These are phyloP conservation scores for Diplolepis rosae DNA, from an alignment of 2,888 invertebrate genomes.

Conservation along the genomic window DNA sequence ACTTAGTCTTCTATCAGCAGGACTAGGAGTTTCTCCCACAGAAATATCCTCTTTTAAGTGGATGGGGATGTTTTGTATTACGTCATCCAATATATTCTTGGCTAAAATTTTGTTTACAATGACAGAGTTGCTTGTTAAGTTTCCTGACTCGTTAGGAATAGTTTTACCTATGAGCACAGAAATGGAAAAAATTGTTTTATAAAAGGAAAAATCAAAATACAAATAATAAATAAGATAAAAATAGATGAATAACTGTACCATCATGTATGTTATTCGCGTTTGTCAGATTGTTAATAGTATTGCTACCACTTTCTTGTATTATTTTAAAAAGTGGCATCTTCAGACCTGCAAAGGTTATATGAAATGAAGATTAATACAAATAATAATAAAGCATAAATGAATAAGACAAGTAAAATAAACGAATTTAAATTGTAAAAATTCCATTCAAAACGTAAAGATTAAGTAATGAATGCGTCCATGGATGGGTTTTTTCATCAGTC, in stretches of 20 bases:
- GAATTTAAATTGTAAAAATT: neutral
- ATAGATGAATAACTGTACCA: neutral
- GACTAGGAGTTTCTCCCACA: too few species aligned
- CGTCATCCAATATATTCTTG: too few species aligned
- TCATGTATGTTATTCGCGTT: neutral
- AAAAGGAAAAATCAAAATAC: too few species aligned
- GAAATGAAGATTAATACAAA: neutral
- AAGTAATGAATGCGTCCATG: neutral
- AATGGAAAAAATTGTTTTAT: too few species aligned
- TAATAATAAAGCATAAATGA: neutral
- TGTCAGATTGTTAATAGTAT: neutral
- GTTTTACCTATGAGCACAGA: too few species aligned
- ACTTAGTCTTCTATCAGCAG: too few species aligned
- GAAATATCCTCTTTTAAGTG: too few species aligned
- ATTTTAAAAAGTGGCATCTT: neutral
- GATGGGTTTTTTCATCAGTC: neutral
- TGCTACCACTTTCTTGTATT: neutral
- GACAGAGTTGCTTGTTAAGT: neutral
- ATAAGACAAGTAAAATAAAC: neutral
- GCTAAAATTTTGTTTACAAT: neutral
- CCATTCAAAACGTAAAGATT: neutral
- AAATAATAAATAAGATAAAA: too few species aligned
- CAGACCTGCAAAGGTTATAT: neutral
- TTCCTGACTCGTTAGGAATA: neutral
- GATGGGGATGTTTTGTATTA: too few species aligned